phyloP scores from a whole-genome alignment of 2,113 vertebrate species.

The Eupsittula cactorum region DNA sequence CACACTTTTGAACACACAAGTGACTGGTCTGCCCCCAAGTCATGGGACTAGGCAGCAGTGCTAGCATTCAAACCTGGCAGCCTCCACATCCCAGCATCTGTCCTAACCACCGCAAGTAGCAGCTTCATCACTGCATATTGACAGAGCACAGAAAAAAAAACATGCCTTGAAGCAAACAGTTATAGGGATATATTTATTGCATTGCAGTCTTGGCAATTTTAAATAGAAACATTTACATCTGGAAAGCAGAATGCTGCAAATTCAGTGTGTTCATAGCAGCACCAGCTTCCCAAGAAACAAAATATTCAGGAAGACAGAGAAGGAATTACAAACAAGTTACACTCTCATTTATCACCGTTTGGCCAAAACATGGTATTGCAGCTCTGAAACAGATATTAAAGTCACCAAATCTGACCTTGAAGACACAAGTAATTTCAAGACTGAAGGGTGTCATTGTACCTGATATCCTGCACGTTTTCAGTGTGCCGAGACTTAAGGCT shows the following conservation, averaged over 20 bases:
- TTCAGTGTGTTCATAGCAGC: conserved; percentile 65
- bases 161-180: conserved; percentile 17
- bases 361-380: conserved; percentile 38
- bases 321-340: conserved; percentile 48
- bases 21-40: neutral
- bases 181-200: conserved; percentile 74
- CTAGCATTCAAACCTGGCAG: neutral
- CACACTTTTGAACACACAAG: neutral
- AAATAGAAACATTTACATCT: conserved; percentile 57
- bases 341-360: conserved; percentile 48
- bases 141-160: neutral
- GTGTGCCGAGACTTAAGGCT: neutral
- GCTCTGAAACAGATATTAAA: conserved; percentile 47
- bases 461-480: neutral
- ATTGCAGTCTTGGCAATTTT: conserved; percentile 57
- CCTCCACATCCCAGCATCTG: neutral
- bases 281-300: conserved; percentile 65
- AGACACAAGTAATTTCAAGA: conserved; percentile 19
- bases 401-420: conserved; percentile 42
- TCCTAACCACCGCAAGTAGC: neutral
- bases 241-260: conserved; percentile 67
- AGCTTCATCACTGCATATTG: neutral
- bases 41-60: fast-evolving
- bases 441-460: neutral
- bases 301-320: conserved; percentile 61